phyloP scores from a whole-genome alignment of 2,113 vertebrate genomes.

The Poecilia latipinna region DNA sequence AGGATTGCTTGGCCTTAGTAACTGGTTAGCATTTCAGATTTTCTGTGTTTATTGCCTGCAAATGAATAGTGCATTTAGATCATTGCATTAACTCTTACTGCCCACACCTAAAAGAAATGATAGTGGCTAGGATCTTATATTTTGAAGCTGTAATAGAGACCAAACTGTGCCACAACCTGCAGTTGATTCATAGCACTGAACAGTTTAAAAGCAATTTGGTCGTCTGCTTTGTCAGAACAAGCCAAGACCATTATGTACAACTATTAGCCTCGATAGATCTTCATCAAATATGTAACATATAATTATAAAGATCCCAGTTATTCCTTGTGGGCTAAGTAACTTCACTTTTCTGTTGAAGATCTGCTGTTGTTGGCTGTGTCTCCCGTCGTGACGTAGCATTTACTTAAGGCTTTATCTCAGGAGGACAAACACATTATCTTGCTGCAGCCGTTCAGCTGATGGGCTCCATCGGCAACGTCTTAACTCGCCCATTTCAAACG shows the following conservation, averaged over 20 bases:
- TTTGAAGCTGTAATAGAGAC: background rate
- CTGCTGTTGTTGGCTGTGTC: background rate
- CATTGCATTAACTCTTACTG: too few species aligned
- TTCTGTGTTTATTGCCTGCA: background rate
- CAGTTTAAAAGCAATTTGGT: background rate
- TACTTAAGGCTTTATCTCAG: slow-evolving; percentile 43
- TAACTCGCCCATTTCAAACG: background rate
- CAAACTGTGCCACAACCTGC: slow-evolving; percentile 1
- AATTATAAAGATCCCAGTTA: background rate
- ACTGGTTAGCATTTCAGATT: too few species aligned
- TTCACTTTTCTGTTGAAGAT: too few species aligned
- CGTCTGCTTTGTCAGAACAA: too few species aligned
- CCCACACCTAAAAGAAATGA: too few species aligned
- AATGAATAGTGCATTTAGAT: background rate
- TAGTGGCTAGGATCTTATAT: background rate
- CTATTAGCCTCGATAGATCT: background rate
- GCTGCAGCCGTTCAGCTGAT: background rate
- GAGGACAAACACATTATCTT: slow-evolving; percentile 36
- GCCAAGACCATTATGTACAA: too few species aligned
- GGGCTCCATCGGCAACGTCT: background rate
- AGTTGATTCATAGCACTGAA: background rate
- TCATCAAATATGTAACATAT: background rate
- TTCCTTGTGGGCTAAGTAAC: background rate
- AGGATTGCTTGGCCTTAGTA: too few species aligned
- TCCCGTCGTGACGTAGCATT: background rate